phyloP scores from a whole-genome alignment of 2,888 invertebrate genomes.

The Thymelicus lineola region DNA sequence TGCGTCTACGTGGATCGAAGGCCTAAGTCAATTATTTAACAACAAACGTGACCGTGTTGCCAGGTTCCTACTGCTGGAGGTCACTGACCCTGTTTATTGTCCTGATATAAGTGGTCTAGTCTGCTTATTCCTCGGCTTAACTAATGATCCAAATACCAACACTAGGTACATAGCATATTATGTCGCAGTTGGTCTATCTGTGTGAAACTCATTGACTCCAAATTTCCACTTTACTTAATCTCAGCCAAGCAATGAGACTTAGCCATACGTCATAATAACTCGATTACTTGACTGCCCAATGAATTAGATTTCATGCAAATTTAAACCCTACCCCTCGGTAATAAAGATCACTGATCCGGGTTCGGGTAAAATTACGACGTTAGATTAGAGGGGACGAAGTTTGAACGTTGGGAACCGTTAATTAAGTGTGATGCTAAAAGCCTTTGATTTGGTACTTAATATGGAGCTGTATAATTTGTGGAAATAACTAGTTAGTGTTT shows the following conservation, averaged over 20 bases:
- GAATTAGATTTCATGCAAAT: conserved; percentile 35
- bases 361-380: conserved; percentile 19
- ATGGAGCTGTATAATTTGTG: conserved; percentile 3
- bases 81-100: too few relatives aligned
- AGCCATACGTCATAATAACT: conserved; percentile 35
- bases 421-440: conserved; percentile 36
- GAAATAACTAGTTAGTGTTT: conserved; percentile 7
- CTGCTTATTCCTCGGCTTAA: too few relatives aligned
- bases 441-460: conserved; percentile 35
- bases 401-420: conserved; percentile 28
- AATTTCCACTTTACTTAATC: conserved; percentile 29
- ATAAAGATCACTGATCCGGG: conserved; percentile 29
- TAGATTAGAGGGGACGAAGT: conserved; percentile 35
- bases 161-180: too few relatives aligned
- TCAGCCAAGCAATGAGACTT: conserved; percentile 32
- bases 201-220: conserved; percentile 10
- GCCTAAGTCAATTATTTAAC: too few relatives aligned
- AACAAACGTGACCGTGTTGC: too few relatives aligned
- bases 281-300: conserved; percentile 21
- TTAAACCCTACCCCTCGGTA: conserved; percentile 18
- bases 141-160: too few relatives aligned
- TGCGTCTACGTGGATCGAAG: too few relatives aligned
- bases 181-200: background rate
- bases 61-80: too few relatives aligned
- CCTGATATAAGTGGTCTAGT: too few relatives aligned